A percentile compares a stretch with the other conserved stretches of the same genome.
phyloP scores from a whole-genome alignment of 2,888 invertebrate genomes.

The Mimumesa dahlbomi region DNA sequence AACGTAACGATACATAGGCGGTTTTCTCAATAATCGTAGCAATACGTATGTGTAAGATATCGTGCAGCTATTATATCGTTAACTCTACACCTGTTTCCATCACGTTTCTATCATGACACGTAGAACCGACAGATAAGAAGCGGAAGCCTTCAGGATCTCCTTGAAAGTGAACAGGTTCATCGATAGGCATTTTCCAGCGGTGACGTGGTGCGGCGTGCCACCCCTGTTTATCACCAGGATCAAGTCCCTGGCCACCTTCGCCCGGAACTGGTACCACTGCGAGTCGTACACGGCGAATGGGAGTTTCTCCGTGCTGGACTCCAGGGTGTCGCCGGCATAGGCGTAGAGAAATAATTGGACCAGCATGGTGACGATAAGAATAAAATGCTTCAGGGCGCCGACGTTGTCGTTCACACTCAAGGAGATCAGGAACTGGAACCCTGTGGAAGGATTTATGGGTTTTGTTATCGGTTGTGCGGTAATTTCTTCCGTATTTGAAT shows the following conservation, averaged over 20 bases:
- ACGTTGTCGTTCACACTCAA: conserved; percentile 56
- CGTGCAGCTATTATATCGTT: neutral
- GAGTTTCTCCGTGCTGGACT: conserved; percentile 55
- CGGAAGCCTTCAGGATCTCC: conserved; percentile 67
- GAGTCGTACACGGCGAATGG: conserved; percentile 60
- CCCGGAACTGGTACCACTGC: conserved; percentile 61
- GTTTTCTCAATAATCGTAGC: no score
- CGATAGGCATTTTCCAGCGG: conserved; percentile 68
- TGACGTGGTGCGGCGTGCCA: conserved; percentile 57
- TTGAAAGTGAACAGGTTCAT: conserved; percentile 71
- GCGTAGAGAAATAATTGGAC: conserved; percentile 68
- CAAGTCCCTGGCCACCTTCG: conserved; percentile 50
- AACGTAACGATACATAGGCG: no score
- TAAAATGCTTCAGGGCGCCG: conserved; percentile 58
- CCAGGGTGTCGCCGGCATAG: conserved; percentile 67
- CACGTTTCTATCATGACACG: conserved; percentile 63
- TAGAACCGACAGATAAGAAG: conserved; percentile 69
- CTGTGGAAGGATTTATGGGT: conserved; percentile 26
- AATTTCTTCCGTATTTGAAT: no score
- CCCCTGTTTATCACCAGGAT: conserved; percentile 62
- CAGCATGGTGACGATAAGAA: conserved; percentile 61
- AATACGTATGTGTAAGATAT: no score
- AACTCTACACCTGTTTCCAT: neutral
- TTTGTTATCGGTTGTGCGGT: no score
- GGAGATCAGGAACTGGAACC: conserved; percentile 63